Percentiles rank a stretch among this genome's conserved stretches.
phyloP scores from a whole-genome alignment of 2,797 vertebrate species.

The Odontamblyopus rebecca region DNA sequence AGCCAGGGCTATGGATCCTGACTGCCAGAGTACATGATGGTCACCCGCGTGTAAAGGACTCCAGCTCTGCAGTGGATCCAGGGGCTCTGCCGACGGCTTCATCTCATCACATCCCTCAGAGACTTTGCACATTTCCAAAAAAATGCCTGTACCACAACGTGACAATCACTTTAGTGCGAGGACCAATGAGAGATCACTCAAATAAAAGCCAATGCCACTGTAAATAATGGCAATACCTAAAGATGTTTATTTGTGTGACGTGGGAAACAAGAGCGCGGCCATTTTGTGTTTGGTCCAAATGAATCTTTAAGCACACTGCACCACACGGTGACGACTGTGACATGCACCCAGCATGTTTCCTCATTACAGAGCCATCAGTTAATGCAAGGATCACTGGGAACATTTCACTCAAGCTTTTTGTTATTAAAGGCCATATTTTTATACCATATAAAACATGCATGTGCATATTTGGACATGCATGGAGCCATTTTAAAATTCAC shows the following conservation, averaged over 20 bases:
- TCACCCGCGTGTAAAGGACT: slow-evolving; percentile 60
- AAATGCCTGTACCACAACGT: slow-evolving; percentile 68
- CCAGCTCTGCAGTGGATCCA: slow-evolving; percentile 47
- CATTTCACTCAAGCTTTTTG: not conserved
- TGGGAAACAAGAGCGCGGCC: slow-evolving; percentile 17
- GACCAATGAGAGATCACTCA: slow-evolving; percentile 50
- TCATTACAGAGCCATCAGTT: slow-evolving; percentile 30
- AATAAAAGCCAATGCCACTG: slow-evolving; percentile 64
- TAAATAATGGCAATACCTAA: slow-evolving; percentile 55
- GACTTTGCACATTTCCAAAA: slow-evolving; percentile 65
- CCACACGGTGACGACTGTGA: slow-evolving; percentile 35
- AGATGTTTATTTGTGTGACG: slow-evolving; percentile 49
- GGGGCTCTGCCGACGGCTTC: slow-evolving; percentile 40
- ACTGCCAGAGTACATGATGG: slow-evolving; percentile 74
- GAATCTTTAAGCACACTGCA: slow-evolving; percentile 40
- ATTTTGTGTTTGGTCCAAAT: slow-evolving; percentile 25
- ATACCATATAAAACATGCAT: not conserved
- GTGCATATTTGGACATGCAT: not conserved
- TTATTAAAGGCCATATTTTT: not conserved
- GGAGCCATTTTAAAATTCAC: not conserved
- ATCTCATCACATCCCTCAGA: slow-evolving; percentile 41
- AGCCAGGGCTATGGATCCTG: slow-evolving; percentile 80
- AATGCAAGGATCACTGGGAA: slow-evolving; percentile 20
- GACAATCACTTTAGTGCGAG: slow-evolving; percentile 72
- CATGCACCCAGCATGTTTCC: slow-evolving; percentile 22